Conservation (phyloP, 2,797 vertebrate species). For the Ambastaia sidthimunki region DNA sequence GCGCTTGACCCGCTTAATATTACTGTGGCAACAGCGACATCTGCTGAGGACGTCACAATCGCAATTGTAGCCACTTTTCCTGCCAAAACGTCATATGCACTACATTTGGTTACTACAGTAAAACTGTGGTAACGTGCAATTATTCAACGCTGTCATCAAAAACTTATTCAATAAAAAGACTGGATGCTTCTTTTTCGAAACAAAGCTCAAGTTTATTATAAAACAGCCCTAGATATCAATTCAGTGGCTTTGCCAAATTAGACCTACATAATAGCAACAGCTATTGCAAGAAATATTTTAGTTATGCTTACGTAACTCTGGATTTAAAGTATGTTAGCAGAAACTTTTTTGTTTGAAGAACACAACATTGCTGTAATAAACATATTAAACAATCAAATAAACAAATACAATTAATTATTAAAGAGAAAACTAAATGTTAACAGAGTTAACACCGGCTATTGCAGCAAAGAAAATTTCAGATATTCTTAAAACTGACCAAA, state of each 20-base stretch:
- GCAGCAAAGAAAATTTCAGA: background rate
- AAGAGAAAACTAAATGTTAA: background rate
- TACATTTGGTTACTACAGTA: background rate
- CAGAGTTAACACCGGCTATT: background rate
- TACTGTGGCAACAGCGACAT: slow-evolving; percentile 61
- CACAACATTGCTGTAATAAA: too few species aligned
- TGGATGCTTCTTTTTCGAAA: background rate
- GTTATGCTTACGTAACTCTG: background rate
- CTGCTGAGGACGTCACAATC: slow-evolving; percentile 40
- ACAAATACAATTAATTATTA: too few species aligned
- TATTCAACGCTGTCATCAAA: background rate
- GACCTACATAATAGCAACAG: too few species aligned
- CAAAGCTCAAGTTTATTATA: background rate
- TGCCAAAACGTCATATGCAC: background rate
- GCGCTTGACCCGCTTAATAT: background rate
- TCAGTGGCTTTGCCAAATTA: background rate
- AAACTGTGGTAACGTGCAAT: background rate
- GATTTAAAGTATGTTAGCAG: background rate
- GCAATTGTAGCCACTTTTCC: background rate
- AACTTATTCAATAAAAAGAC: background rate
- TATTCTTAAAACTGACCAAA: background rate
- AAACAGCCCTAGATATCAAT: background rate
- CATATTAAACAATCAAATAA: too few species aligned
- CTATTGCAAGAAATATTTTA: background rate
- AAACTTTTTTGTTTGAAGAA: background rate